Base-by-base conservation (phyloP, 2,888 invertebrate genomes). In the Sialis lutaria region DNA sequence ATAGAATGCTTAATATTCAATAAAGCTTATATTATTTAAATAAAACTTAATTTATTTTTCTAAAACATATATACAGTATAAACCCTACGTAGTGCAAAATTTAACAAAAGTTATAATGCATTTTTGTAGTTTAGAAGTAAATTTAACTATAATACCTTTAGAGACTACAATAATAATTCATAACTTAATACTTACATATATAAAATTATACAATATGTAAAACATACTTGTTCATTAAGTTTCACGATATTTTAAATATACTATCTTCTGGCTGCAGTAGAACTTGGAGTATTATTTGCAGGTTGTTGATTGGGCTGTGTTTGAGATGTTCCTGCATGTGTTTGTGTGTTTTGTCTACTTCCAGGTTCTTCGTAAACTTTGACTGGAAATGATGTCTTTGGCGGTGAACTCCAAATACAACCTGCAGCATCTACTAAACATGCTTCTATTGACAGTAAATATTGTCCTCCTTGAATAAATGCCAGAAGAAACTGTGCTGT, bases 321-420 rank as follows among this genome's bases (percentile, higher is more conserved):
- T 45, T 31, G 31, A 13, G 45, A 45, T n/a, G 45, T 37, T 4
- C 40, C n/a, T 32, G n/a, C 13, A 10, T 30, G 32, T 44, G 13
- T 47, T 41, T 44, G 22, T 8, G 10, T 47, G 2, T 34, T 47
- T 33, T 45, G 40, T 42, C 42, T 43, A 6, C 33, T 33, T 6
- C 46, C 65, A 1, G 67, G 63, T 54, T 80, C 80, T 56, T 81
- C 80, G 48, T 75, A 77, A 1, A 84, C 83, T 67, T 83, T 82
- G 37, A 88, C 79, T 47, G 79, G 77, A 37, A 88, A 68, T 4
- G 77, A 75, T 9, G 82, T 82, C 56, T 82, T 75, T 0, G 91
- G 90, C 0, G 92, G 92, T 0, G 91, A 92, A 59, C 84, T 85
- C 93, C 95, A 95, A 5, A 83, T 73, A 48, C 82, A 79, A 1